These are phyloP conservation scores for Urechis unicinctus DNA, from an alignment of 2,888 invertebrate genomes.

Conservation along the genomic window DNA sequence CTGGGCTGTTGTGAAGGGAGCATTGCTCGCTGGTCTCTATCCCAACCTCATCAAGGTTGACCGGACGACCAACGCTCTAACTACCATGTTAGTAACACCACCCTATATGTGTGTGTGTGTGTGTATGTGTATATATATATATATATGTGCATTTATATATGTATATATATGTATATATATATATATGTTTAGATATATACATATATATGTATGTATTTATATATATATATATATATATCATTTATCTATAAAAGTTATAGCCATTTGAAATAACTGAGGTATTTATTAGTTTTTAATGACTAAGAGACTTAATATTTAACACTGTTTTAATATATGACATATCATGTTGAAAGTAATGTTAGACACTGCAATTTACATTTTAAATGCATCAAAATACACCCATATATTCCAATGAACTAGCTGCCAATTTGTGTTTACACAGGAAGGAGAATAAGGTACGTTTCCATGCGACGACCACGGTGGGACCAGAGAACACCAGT, in stretches of 20 bases:
- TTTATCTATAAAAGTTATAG: too few species aligned
- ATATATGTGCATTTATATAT: too few species aligned
- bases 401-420: too few species aligned
- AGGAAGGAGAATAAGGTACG: constrained; percentile 61
- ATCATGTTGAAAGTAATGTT: too few species aligned
- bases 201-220: too few species aligned
- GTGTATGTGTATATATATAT: neutral
- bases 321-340: too few species aligned
- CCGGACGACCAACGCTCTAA: constrained; percentile 53
- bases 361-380: too few species aligned
- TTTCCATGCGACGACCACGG: constrained; percentile 61
- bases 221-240: too few species aligned
- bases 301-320: too few species aligned
- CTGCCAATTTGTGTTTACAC: constrained; percentile 11
- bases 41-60: constrained; percentile 78
- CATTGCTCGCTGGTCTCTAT: constrained; percentile 80
- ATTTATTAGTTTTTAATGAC: too few species aligned
- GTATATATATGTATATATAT: neutral
- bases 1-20: constrained; percentile 87
- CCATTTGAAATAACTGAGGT: neutral
- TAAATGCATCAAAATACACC: too few species aligned
- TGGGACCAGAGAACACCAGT: constrained; percentile 50
- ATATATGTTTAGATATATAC: neutral
- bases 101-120: neutral
- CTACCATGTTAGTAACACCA: constrained; percentile 12